These are phyloP conservation scores for Petromus typicus DNA, from an alignment of 2,113 vertebrate species.

Conservation along the genomic window DNA sequence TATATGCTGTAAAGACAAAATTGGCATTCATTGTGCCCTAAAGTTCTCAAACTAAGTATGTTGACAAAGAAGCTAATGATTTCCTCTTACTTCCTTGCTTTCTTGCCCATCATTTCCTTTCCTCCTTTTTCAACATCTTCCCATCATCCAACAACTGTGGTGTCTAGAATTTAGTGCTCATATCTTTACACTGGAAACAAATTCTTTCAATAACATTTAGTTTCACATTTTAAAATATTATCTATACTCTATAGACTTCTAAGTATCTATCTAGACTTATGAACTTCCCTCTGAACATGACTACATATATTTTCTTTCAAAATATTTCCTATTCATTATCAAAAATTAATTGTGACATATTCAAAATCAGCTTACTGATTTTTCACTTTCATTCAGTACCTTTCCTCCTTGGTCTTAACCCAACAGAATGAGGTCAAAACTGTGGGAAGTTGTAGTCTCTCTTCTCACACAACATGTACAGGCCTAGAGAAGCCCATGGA, in stretches of 20 bases:
- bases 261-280: fast-evolving
- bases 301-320: neutral
- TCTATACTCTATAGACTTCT: too few species aligned
- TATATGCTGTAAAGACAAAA: neutral
- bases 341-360: neutral
- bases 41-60: neutral
- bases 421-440: neutral
- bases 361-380: neutral
- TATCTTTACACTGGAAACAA: neutral
- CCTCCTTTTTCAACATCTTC: neutral
- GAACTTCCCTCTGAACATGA: neutral
- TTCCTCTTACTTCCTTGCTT: neutral
- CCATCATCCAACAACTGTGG: neutral
- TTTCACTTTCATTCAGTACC: neutral
- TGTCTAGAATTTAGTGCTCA: neutral
- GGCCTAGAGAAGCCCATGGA: neutral
- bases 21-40: neutral
- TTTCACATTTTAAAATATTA: neutral
- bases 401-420: neutral
- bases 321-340: neutral
- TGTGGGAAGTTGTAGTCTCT: neutral
- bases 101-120: neutral
- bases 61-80: fast-evolving
- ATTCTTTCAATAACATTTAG: fast-evolving
- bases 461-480: neutral